Base-by-base conservation (phyloP, 2,113 vertebrate species). In the Urocynchramus pylzowi region DNA sequence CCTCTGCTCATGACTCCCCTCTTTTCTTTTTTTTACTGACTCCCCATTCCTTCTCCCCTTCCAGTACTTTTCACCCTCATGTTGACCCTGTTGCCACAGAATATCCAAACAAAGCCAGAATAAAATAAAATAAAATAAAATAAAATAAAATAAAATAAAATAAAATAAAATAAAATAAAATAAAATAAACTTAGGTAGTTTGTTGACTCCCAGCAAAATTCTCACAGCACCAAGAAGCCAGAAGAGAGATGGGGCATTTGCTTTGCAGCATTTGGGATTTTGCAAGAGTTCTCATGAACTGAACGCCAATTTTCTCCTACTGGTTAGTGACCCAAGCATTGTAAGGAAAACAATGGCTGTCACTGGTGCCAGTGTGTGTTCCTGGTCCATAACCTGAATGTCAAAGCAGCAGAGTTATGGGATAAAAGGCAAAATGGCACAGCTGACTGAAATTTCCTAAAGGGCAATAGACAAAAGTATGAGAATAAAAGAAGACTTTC, bases 341-440 rank as follows among this genome's bases (percentile, higher is more conserved):
- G 92, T 95, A 67, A 94, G 60, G 64, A 71, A 94, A 95, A 96
- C 95, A 97, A 95, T 96, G 90, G 73, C 60, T 90, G 71, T 77
- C 88, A 81, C 41, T 91, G 79, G 60, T 88, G 92, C 92, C 96
- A 96, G 87, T 52, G 76, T 74, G 68, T 94, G 90, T 84, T 96
- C 87, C 90, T 96, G 79, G 33, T 92, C 93, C 85, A 80, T 71
- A 96, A 95, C 90, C 88, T 96, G 90, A 93, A 95, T 96, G 93
- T 92, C 93, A 96, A 74, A 94, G 90, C 75, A 84, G 31, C 39
- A 78, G 56, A 85, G 56, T 67, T 92, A 44, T 49, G 53, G 90
- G 76, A 92, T 86, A 81, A 95, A 93, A 95, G 79, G 64, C 79
- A 95, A 92, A 95, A 92, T 60, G 83, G 64, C 56, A 96, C 64